Evolutionary conservation across 2,888 invertebrate genomes (phyloP), one percentile per base, ranked within the genome.

Genomic region (Gastrophysa polygoni): DNA sequence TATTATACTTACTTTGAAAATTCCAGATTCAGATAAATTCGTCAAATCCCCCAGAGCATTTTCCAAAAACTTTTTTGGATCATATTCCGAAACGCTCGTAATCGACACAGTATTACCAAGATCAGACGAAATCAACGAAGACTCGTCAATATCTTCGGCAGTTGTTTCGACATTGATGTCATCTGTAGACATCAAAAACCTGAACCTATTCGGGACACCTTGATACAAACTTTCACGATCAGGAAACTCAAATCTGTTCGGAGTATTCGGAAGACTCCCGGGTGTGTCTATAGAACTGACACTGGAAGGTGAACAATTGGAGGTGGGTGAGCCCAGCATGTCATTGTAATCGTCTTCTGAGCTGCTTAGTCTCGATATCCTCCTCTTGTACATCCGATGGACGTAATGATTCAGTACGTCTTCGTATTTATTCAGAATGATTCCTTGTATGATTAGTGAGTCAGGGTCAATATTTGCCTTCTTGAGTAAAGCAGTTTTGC

Each of bases 341-440:
- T 57, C 61, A 20, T 18, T 50, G 38, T 18, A 60, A 7, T 59
- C 61, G 4, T 64, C 66, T 49, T 61, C 64, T 18, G 51, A 51
- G 8, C 54, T 59, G 7, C 64, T 66, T 24, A 59, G 60, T 48
- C 66, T 64, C 8, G 68, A 68, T 1, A 51, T 20, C 47, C 67
- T 68, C 46, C 72, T 57, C 32, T 64, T 65, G 46, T 68, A 67
- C 57, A 69, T 69, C 16, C 68, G 65, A 29, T 56, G 59, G 28
- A 66, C 63, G 59, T 66, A 68, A 49, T 68, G 65, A 18, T 63
- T 63, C n/a, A 72, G 38, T 46, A 65, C 54, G 46, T 63, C 64
- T 11, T 67, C 63, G 54, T 68, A 72, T 63, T 71, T 71, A 16
- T 70, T 66, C 4, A 66, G 55, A 20, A 72, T 68, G 55, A 71